Evolutionary conservation across 2,888 invertebrate genomes (phyloP), one percentile per base, ranked within the genome.

Genomic region (Leucophora obtusa): DNA sequence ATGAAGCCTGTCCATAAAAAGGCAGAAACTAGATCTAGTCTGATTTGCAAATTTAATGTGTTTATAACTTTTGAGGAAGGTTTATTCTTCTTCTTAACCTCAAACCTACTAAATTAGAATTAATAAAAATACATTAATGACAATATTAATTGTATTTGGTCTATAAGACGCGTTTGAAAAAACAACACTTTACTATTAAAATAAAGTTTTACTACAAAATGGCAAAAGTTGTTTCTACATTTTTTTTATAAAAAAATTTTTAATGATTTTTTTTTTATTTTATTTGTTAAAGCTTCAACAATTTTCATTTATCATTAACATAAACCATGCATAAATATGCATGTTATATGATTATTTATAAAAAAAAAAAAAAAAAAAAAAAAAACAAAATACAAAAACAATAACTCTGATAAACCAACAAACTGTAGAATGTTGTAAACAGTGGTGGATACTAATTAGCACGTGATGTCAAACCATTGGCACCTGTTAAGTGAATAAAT

Each of bases 281-380:
- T n/a, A 14, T n/a, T n/a, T 6, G 43, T 47, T 47, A n/a, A 47
- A 47, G n/a, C n/a, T 47, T 47, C n/a, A 47, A 47, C 6, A 15
- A 47, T n/a, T 47, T 47, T 47, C 14, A 47, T n/a, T 47, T 47
- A 47, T 47, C 43, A 47, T 47, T n/a, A 47, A 47, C 43, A 47
- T 47, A 47, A 47, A 47, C 14, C n/a, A 15, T 47, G 43, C n/a
- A 47, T 47, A 47, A 47, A n/a, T n/a, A 47, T 47, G 15, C 43
- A 47, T 47, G 43, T 47, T 14, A 6, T n/a, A 2, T 47, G n/a
- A 47, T 47, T 47, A 47, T 14, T 4, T 14, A 4, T 47, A n/a
- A 15, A 14, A 15, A 47, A 1, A 47, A 15, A 6, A 47, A 47
- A 2, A 43, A n/a, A n/a, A n/a, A n/a, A 15, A 14, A 15, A 47